phyloP scores from a whole-genome alignment of 2,797 vertebrate genomes.

The Enteromius anoplus region DNA sequence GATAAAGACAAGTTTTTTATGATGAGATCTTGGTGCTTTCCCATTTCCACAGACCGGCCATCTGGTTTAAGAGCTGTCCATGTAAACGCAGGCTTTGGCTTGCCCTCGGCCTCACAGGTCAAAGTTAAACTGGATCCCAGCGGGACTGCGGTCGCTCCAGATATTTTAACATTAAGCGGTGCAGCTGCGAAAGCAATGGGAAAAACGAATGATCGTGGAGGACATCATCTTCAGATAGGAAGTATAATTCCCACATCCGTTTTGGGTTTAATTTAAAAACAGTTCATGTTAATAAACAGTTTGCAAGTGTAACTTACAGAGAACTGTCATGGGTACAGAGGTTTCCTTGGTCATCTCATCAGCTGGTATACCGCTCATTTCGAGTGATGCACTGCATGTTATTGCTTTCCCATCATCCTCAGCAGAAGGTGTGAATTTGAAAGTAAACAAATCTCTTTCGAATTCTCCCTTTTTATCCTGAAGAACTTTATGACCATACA shows the following conservation, averaged over 20 bases:
- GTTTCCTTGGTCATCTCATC: slow-evolving; percentile 62
- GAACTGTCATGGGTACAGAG: slow-evolving; percentile 52
- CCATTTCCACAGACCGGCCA: background rate
- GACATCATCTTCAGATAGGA: background rate
- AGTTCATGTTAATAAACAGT: slow-evolving; percentile 9
- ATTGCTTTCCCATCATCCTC: slow-evolving; percentile 56
- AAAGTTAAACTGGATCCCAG: slow-evolving; percentile 67
- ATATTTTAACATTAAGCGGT: slow-evolving; percentile 54
- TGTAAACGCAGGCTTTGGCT: slow-evolving; percentile 61
- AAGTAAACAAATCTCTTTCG: slow-evolving; percentile 24
- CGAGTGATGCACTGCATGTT: slow-evolving; percentile 70
- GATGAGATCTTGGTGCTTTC: slow-evolving; percentile 33
- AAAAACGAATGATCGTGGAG: background rate
- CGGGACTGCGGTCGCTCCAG: slow-evolving; percentile 45
- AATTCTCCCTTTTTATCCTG: slow-evolving; percentile 23
- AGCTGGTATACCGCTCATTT: slow-evolving; percentile 50
- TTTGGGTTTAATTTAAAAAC: background rate
- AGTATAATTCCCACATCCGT: background rate
- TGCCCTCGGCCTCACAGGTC: slow-evolving; percentile 69
- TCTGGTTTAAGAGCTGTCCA: slow-evolving; percentile 63
- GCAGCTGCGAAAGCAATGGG: slow-evolving; percentile 62
- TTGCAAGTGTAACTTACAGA: slow-evolving; percentile 65
- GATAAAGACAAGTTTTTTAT: slow-evolving; percentile 14
- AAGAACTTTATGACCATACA: slow-evolving; percentile 59
- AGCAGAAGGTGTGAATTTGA: slow-evolving; percentile 56